A percentile compares a stretch with the other conserved stretches of the same genome.
Conservation (phyloP, 2,113 vertebrate species). For the Leptobrachium ailaonicum region DNA sequence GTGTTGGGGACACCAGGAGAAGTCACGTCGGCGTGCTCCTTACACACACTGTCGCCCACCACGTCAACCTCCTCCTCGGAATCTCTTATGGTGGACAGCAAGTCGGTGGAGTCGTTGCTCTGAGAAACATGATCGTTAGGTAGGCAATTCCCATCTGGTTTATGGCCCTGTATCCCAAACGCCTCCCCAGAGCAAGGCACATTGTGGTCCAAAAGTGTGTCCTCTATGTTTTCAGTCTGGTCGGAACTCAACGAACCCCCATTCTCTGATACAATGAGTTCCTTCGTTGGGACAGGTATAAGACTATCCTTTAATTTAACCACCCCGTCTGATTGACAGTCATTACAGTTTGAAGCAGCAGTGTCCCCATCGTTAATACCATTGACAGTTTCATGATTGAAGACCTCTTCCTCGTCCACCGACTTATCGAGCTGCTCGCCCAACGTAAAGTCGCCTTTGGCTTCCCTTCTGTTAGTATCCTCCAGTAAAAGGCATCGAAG, state of each 20-base stretch:
- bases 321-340: conserved; percentile 69
- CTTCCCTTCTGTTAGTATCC: conserved; percentile 79
- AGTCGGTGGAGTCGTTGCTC: conserved; percentile 70
- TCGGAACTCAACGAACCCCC: conserved; percentile 66
- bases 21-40: conserved; percentile 75
- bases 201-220: conserved; percentile 77
- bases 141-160: conserved; percentile 68
- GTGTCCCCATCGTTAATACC: conserved; percentile 80
- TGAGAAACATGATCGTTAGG: conserved; percentile 63
- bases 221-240: conserved; percentile 81
- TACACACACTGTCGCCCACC: conserved; percentile 81
- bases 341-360: conserved; percentile 73
- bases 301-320: conserved; percentile 63
- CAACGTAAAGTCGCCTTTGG: conserved; percentile 73
- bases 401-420: conserved; percentile 64
- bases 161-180: conserved; percentile 74
- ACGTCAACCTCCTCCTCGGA: conserved; percentile 89
- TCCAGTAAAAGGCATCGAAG: conserved; percentile 78
- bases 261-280: conserved; percentile 76
- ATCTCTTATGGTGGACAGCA: conserved; percentile 81
- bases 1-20: conserved; percentile 62
- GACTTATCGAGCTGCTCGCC: conserved; percentile 69
- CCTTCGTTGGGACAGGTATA: conserved; percentile 65
- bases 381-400: conserved; percentile 80
- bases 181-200: conserved; percentile 94